Evolutionary conservation across 2,113 vertebrate genomes (phyloP).

Genomic region (Phalacrocorax aristotelis): DNA sequence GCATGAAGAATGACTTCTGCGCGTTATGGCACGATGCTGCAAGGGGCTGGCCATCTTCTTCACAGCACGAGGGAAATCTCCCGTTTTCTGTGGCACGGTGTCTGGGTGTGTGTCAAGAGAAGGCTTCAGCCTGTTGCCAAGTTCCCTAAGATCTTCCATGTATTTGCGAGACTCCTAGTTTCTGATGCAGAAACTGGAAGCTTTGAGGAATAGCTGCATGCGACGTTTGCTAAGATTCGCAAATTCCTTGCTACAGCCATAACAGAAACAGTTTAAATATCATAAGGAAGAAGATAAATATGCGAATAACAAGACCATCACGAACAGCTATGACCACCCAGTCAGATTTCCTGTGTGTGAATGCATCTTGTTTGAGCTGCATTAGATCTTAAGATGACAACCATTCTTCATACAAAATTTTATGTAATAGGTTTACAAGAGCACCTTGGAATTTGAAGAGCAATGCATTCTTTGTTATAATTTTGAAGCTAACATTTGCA

Average conservation of each 20-base stretch:
- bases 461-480: not conserved
- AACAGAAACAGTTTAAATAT: not conserved
- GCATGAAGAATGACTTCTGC: not conserved
- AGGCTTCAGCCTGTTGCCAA: not conserved
- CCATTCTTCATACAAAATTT: not conserved
- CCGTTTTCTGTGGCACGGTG: not conserved
- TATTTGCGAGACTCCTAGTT: not conserved
- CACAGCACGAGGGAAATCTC: not conserved
- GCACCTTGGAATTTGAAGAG: not conserved
- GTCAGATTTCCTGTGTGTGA: not conserved
- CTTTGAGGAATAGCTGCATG: not conserved
- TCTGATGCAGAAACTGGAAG: not conserved
- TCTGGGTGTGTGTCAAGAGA: not conserved
- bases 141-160: not conserved
- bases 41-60: not conserved
- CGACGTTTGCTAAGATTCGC: rapidly evolving
- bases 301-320: not conserved
- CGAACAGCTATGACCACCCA: not conserved
- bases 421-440: not conserved
- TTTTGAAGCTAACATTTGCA: not conserved
- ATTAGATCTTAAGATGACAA: not conserved
- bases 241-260: not conserved
- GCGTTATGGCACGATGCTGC: not conserved
- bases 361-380: not conserved
- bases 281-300: not conserved